Percentiles rank a stretch among this genome's conserved stretches.
Conservation (phyloP, 2,888 invertebrate species). For the Orchesella flavescens region DNA sequence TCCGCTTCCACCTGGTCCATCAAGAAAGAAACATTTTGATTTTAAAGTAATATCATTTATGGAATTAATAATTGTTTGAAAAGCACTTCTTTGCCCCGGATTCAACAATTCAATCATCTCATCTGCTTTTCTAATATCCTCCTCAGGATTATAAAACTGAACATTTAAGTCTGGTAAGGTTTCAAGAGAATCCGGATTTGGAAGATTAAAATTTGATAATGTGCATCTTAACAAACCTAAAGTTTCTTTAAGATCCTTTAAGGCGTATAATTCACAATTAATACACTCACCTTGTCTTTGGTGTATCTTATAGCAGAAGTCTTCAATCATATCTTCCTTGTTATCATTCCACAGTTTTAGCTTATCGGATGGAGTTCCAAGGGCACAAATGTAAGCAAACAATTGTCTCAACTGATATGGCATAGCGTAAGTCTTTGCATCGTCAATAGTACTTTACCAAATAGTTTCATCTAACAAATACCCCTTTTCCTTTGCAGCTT, state of each 20-base stretch:
- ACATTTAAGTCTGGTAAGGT: neutral
- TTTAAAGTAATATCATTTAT: neutral
- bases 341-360: constrained; percentile 71
- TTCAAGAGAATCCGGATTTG: constrained; percentile 34
- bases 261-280: constrained; percentile 26
- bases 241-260: constrained; percentile 41
- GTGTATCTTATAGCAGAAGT: constrained; percentile 22
- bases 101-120: constrained; percentile 20
- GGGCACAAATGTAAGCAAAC: constrained; percentile 66
- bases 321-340: constrained; percentile 61
- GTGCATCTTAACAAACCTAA: constrained; percentile 15
- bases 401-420: constrained; percentile 69
- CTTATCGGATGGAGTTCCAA: constrained; percentile 68
- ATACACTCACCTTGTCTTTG: neutral
- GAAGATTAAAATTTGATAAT: constrained; percentile 26
- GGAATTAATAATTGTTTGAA: constrained; percentile 24
- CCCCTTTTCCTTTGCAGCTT: constrained; percentile 62
- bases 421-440: constrained; percentile 71
- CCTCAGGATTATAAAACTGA: neutral
- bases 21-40: constrained; percentile 70
- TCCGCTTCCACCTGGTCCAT: constrained; percentile 74
- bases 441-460: too few species aligned
- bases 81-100: constrained; percentile 14
- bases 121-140: neutral
- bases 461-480: constrained; percentile 72